Evolutionary conservation across 37 sponge, comb jelly and placozoan species (phyloP), one percentile per base, ranked within the genome.

Genomic region (Mnemiopsis leidyi): DNA sequence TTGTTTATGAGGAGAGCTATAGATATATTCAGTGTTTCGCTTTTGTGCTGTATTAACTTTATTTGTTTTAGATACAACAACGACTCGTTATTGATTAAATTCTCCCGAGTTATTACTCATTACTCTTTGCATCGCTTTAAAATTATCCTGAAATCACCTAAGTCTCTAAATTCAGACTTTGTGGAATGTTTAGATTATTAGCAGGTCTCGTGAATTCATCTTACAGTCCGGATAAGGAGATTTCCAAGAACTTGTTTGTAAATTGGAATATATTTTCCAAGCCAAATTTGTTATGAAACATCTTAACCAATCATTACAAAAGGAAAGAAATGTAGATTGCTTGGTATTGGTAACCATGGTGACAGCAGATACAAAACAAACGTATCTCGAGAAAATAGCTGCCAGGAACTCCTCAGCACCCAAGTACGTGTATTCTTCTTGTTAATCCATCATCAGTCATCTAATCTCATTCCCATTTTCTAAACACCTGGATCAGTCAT

Each of bases 11-110:
- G 61, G 61, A 48, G 61, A 48, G 61, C 61, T 48, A 48, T 48
- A n/a, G n/a, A n/a, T n/a, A 48, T 48, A 25, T 69, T 77, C 79
- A 77, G 79, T 77, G 79, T 77, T 77, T 77, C 32, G 61, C 61
- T 32, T 77, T 34, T 34, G 79, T 32, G 35, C 26, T 77, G 32
- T 77, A 77, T 34, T 77, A 77, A 77, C 79, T 77, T 77, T 77
- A 77, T 77, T 77, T 77, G 79, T 77, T 77, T 77, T 77, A 77
- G 61, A 48, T 48, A 48, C 61, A 48, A 48, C 61, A 48, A 48
- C 9, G 61, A 48, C 61, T 48, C 13, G 13, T 48, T 48, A 48
- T 48, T 48, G 9, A 13, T 18, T 48, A n/a, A n/a, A n/a, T n/a
- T n/a, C n/a, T n/a, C n/a, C n/a, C n/a, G 13, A 48, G 61, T 13